Conservation (phyloP, 1,140 invertebrate genomes). For the Eulimnadia texana region DNA sequence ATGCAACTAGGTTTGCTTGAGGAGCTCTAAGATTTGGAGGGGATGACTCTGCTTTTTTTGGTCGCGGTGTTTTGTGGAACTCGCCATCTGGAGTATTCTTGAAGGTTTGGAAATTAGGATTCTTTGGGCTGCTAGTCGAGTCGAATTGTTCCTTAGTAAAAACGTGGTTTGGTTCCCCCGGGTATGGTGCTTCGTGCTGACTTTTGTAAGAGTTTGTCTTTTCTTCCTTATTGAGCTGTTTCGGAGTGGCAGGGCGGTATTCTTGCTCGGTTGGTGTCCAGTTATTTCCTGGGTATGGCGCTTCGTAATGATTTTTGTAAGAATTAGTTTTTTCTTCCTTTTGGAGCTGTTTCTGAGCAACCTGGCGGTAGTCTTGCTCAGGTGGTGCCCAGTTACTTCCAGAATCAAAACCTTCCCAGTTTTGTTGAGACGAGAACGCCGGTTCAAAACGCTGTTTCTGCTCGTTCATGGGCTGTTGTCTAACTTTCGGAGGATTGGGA, state of each 20-base stretch:
- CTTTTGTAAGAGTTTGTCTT: neutral
- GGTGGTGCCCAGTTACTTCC: neutral
- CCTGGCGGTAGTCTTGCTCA: too few species aligned
- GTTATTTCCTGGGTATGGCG: too few species aligned
- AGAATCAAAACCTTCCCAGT: neutral
- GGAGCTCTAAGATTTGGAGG: neutral
- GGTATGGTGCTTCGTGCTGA: neutral
- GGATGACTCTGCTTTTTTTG: neutral
- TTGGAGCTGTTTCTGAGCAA: neutral
- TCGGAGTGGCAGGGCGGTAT: too few species aligned
- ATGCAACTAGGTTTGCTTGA: neutral
- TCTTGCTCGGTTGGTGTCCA: too few species aligned
- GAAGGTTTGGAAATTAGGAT: too few species aligned
- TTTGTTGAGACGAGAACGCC: neutral
- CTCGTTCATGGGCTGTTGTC: neutral
- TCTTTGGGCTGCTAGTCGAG: too few species aligned
- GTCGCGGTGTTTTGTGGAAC: too few species aligned
- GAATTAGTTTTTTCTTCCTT: neutral
- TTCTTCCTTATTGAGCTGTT: neutral
- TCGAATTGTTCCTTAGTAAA: too few species aligned
- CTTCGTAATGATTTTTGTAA: neutral
- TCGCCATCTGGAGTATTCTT: too few species aligned
- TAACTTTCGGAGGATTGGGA: neutral
- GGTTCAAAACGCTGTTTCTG: neutral
- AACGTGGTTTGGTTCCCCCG: too few species aligned